These are phyloP conservation scores for Sus scrofa DNA, from an alignment of 2,113 vertebrate species.

Conservation along the genomic window DNA sequence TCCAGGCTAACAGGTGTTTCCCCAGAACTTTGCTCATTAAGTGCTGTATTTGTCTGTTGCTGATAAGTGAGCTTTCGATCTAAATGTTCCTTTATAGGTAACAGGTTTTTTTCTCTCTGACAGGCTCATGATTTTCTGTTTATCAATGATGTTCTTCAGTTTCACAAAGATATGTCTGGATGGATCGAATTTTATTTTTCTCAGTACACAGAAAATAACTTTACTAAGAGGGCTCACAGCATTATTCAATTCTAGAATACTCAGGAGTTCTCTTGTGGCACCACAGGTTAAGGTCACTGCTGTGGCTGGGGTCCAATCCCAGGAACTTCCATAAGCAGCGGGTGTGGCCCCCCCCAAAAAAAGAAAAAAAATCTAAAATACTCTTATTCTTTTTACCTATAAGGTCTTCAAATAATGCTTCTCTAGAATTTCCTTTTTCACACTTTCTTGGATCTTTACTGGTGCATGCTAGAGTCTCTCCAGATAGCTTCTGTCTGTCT, in stretches of 20 bases:
- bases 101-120: neutral
- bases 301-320: too few relatives aligned
- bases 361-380: too few relatives aligned
- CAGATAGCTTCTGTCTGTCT: neutral
- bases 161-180: neutral
- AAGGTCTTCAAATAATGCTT: neutral
- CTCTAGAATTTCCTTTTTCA: neutral
- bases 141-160: neutral
- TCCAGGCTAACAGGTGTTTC: neutral
- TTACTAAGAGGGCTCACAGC: neutral
- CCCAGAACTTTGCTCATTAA: neutral
- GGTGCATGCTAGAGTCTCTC: neutral
- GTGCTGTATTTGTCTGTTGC: neutral
- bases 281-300: too few relatives aligned
- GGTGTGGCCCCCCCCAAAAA: too few relatives aligned
- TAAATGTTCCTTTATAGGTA: neutral
- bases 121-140: neutral
- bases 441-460: neutral
- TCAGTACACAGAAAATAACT: neutral
- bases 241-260: neutral
- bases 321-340: too few relatives aligned
- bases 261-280: neutral
- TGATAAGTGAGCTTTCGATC: neutral
- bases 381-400: neutral
- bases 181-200: neutral